Conservation (phyloP, 2,888 invertebrate species). For the Cheilosia pagana region DNA sequence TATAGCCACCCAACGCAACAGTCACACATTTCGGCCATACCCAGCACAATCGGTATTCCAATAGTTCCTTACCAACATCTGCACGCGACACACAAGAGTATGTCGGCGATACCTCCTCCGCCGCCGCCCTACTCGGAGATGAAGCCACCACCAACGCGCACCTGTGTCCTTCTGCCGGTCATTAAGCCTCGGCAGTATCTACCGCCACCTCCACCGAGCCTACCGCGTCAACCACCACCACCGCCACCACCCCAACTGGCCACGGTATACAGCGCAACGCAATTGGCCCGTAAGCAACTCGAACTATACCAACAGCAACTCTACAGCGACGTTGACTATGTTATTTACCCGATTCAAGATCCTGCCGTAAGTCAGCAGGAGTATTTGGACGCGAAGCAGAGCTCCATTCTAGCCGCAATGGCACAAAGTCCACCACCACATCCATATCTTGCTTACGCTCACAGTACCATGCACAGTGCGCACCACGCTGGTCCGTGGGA, state of each 20-base stretch:
- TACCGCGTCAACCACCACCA: constrained; percentile 86
- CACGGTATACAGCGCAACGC: constrained; percentile 89
- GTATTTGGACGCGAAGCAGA: constrained; percentile 93
- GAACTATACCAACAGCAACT: constrained; percentile 95
- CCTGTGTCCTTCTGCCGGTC: constrained; percentile 86
- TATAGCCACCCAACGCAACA: constrained; percentile 79
- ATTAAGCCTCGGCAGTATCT: constrained; percentile 86
- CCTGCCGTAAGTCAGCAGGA: constrained; percentile 95
- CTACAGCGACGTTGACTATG: constrained; percentile 95
- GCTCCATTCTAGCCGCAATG: constrained; percentile 86
- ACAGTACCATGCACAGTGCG: constrained; percentile 81
- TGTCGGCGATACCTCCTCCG: constrained; percentile 83
- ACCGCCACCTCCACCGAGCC: constrained; percentile 89
- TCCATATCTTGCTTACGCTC: constrained; percentile 85
- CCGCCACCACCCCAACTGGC: constrained; percentile 87
- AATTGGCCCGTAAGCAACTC: constrained; percentile 90
- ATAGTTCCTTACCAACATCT: constrained; percentile 84
- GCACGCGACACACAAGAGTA: constrained; percentile 87
- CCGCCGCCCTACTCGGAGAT: constrained; percentile 84
- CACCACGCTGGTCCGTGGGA: constrained; percentile 81
- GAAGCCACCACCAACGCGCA: constrained; percentile 84
- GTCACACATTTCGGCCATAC: constrained; percentile 76
- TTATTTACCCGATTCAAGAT: constrained; percentile 95
- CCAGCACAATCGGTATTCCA: constrained; percentile 82
- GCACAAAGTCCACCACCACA: constrained; percentile 86